Evolutionary conservation across 2,888 invertebrate genomes (phyloP), one percentile per base, ranked within the genome.

Genomic region (Apamea anceps): DNA sequence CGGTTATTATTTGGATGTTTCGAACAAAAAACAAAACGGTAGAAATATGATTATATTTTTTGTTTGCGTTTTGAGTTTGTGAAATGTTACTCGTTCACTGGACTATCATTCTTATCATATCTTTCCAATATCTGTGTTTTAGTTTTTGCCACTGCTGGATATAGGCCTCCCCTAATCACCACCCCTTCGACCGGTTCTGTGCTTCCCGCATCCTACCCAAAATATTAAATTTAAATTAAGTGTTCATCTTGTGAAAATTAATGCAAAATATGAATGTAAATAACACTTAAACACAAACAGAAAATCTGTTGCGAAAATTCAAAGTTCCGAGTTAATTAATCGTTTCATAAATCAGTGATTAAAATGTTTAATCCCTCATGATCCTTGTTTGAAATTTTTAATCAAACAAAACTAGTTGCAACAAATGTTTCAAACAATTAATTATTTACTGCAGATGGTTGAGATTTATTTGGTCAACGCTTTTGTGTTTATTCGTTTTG

Each of bases 381-480:
- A 78, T 51, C 45, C 54, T 66, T 71, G 71, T 74, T 74, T 15
- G 45, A 75, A 71, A 80, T 13, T 70, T 42, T 42, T 54, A 37
- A 66, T 74, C 45, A 62, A 74, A 67, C 28, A 67, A 57, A 72
- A 80, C 28, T 74, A 63, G 28, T 65, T 57, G 25, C 65, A 82
- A 32, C n/a, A 48, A 74, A 85, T 37, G 28, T 48, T 84, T 66
- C 4, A 51, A 66, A 18, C 45, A 32, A 74, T 84, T 54, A 51
- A n/a, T 74, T 48, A 78, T 65, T 65, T 45, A 73, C 48, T 54
- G 45, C 37, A 62, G 25, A 45, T 42, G 5, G n/a, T 42, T 45
- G 51, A 54, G 28, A 45, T 70, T 70, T 68, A 42, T 76, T 71
- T 76, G 32, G 28, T 13, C 7, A 28, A 25, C 32, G n/a, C n/a